phyloP scores from a whole-genome alignment of 1,140 invertebrate species.

The Rhagoletis pomonella region DNA sequence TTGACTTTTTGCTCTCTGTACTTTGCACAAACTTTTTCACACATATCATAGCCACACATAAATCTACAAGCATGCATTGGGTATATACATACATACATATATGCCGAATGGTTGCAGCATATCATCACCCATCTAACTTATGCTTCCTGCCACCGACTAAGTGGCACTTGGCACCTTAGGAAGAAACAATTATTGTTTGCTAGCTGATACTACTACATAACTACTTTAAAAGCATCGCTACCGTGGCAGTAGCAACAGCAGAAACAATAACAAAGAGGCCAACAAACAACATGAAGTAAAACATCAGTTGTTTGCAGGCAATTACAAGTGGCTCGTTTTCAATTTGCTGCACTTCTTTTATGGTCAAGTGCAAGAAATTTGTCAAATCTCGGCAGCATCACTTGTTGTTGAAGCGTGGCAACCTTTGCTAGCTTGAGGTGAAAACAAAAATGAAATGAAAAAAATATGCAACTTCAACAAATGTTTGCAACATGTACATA shows the following conservation, averaged over 20 bases:
- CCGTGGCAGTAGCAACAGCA: background rate
- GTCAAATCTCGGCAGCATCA: conserved; percentile 43
- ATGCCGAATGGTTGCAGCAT: too few species aligned
- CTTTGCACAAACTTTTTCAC: too few species aligned
- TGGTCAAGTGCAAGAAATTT: conserved; percentile 52
- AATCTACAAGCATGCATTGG: too few species aligned
- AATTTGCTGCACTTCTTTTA: conserved; percentile 38
- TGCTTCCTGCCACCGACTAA: conserved; percentile 3
- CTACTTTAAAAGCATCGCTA: conserved; percentile 1
- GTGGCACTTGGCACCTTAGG: conserved; percentile 16
- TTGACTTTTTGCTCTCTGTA: conserved; percentile 7
- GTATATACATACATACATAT: too few species aligned
- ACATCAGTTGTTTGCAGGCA: conserved; percentile 34
- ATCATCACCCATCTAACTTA: background rate
- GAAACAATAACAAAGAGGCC: background rate
- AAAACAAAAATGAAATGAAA: background rate
- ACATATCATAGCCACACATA: too few species aligned
- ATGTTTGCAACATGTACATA: background rate
- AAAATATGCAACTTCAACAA: background rate
- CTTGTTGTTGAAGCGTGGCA: conserved; percentile 30
- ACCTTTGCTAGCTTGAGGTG: background rate
- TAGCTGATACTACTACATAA: background rate
- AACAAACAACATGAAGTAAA: background rate
- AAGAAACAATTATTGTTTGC: conserved; percentile 30
- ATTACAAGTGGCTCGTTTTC: conserved; percentile 36